Percentiles rank a stretch among this genome's conserved stretches.
These are phyloP conservation scores for Scaptomyza montana DNA, from an alignment of 1,140 invertebrate genomes.

Conservation along the genomic window DNA sequence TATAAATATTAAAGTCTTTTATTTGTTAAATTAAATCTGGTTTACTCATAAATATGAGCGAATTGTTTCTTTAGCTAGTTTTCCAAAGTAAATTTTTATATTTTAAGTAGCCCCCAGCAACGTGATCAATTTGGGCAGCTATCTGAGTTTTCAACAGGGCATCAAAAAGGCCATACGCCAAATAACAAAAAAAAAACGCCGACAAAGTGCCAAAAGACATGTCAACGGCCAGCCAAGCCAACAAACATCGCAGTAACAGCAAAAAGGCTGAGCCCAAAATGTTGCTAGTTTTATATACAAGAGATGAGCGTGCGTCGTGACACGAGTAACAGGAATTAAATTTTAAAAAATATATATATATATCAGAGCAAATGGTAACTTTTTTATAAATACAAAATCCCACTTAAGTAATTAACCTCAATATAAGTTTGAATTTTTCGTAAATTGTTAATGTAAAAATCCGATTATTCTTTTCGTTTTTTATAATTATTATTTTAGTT, in stretches of 20 bases:
- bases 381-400: too few species aligned
- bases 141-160: constrained; percentile 11
- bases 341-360: background rate
- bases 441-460: too few species aligned
- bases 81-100: too few species aligned
- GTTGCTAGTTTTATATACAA: background rate
- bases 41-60: too few species aligned
- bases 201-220: constrained; percentile 48
- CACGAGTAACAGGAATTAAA: background rate
- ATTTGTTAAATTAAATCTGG: too few species aligned
- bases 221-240: constrained; percentile 29
- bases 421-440: too few species aligned
- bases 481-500: too few species aligned
- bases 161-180: constrained; percentile 23
- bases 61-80: too few species aligned
- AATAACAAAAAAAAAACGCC: constrained; percentile 3
- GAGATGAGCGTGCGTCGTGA: constrained; percentile 21
- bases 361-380: too few species aligned
- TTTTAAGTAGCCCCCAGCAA: background rate
- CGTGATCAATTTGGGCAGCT: constrained; percentile 2
- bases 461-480: too few species aligned
- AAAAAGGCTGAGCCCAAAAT: constrained; percentile 46
- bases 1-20: too few species aligned
- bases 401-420: too few species aligned
- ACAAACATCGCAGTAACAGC: constrained; percentile 23